Conservation (phyloP, 2,888 invertebrate species). For the Yponomeuta cagnagella region DNA sequence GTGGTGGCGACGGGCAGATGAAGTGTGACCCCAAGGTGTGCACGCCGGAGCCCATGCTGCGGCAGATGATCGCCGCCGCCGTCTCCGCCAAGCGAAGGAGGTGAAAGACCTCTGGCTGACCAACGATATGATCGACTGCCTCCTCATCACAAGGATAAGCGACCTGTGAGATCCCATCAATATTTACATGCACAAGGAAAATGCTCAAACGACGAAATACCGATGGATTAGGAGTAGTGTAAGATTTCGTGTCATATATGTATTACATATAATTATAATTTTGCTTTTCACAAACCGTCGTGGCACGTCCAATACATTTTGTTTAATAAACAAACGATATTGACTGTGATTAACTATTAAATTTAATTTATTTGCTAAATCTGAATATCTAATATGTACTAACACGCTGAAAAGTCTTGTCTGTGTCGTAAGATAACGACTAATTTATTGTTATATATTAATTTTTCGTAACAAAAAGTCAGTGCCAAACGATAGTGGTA, state of each 20-base stretch:
- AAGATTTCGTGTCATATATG: constrained; percentile 74
- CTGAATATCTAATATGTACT: constrained; percentile 48
- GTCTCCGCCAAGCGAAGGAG: constrained; percentile 83
- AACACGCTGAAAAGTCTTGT: constrained; percentile 43
- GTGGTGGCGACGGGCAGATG: constrained; percentile 95
- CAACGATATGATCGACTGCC: constrained; percentile 38
- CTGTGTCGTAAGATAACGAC: constrained; percentile 27
- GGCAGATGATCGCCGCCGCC: constrained; percentile 92
- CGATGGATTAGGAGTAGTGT: constrained; percentile 57
- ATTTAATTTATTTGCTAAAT: constrained; percentile 51
- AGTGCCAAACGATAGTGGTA: constrained; percentile 74
- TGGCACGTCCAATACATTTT: constrained; percentile 62
- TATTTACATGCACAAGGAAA: constrained; percentile 67
- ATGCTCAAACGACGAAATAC: constrained; percentile 65
- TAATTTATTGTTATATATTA: constrained; percentile 52
- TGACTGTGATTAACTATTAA: constrained; percentile 70
- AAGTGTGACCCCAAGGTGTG: constrained; percentile 94
- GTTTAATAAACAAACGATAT: constrained; percentile 45
- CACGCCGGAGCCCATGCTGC: constrained; percentile 91
- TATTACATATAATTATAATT: constrained; percentile 49
- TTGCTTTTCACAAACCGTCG: constrained; percentile 55
- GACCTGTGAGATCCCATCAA: constrained; percentile 64
- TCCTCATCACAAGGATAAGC: constrained; percentile 49
- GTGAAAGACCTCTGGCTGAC: constrained; percentile 66
- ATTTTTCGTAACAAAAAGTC: constrained; percentile 53